Evolutionary conservation across 2,113 vertebrate genomes (phyloP), one percentile per base, ranked within the genome.

Genomic region (Mellivora capensis): DNA sequence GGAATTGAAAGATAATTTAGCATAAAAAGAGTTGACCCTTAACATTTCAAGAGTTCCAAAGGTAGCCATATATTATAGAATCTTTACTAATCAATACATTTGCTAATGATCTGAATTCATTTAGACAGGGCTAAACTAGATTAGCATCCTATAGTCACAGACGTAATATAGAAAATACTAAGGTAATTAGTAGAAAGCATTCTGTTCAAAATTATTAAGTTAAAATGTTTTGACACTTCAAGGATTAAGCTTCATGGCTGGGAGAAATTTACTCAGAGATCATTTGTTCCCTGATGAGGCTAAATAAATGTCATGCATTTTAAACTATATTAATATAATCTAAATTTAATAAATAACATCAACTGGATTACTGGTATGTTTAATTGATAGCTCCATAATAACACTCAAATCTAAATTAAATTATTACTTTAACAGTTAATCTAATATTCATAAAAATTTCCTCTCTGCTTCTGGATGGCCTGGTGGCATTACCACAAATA

Each of bases 331-430:
- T 69, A 95, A 31, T 82, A 4, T 52, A 79, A 93, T 89, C 25
- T 87, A 69, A 71, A 93, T 87, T 91, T 96, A 95, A 86, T 80
- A 83, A 87, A n/a, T 61, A 93, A 95, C 91, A 87, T 49, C 64
- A 86, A 77, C 21, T 77, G 72, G 62, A 49, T 77, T 74, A 4
- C n/a, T 52, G 49, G 29, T 34, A 61, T 62, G 21, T 92, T 90
- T 87, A 93, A 77, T 21, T 69, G 76, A 81, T 72, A 91, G 62
- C 93, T 67, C 39, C 59, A 87, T 71, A 96, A 74, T 44, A 93
- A 87, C 13, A n/a, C 59, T 96, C 90, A 91, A 87, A 74, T 94
- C 69, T 61, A 85, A 82, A 88, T 23, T 59, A 74, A 93, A 91
- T 79, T 25, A 61, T 85, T 42, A 67, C 59, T 97, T 91, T 86